Evolutionary conservation across 2,888 invertebrate species (phyloP).

Genomic region (Ferdinandea cuprea): DNA sequence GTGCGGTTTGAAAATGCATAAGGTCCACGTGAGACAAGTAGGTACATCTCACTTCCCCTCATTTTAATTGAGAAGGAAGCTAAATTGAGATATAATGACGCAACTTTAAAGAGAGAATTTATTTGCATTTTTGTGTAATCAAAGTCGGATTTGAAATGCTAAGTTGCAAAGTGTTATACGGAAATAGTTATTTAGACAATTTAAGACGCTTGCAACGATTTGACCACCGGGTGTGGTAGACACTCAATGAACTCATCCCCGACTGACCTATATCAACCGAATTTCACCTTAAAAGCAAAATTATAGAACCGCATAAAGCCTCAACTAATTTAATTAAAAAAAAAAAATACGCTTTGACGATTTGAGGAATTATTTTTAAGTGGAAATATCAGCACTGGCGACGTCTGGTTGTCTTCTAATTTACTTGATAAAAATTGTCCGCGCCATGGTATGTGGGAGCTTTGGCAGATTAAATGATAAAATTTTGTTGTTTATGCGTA

Average conservation of each 20-base stretch:
- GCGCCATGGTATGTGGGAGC: background rate
- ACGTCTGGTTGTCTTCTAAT: slow-evolving; percentile 48
- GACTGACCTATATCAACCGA: background rate
- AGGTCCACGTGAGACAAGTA: slow-evolving; percentile 54
- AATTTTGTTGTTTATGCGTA: slow-evolving; percentile 2
- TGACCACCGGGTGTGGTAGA: too few species aligned
- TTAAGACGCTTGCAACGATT: too few species aligned
- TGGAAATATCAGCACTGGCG: background rate
- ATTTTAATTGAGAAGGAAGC: background rate
- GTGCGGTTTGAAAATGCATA: slow-evolving; percentile 8
- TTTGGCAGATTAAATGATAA: slow-evolving; percentile 11
- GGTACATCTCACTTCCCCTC: background rate
- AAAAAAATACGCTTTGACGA: slow-evolving; percentile 27
- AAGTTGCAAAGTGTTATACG: background rate
- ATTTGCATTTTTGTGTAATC: too few species aligned
- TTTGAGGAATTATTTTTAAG: slow-evolving; percentile 30
- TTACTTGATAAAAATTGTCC: slow-evolving; percentile 62
- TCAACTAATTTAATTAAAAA: slow-evolving; percentile 23
- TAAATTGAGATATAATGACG: background rate
- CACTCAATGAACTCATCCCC: background rate
- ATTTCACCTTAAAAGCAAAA: too few species aligned
- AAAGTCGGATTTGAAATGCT: slow-evolving; percentile 2
- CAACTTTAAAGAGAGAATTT: slow-evolving; percentile 23
- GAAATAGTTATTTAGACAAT: background rate
- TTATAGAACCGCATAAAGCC: too few species aligned